Evolutionary conservation across 1,140 invertebrate genomes (phyloP), one percentile per base, ranked within the genome.

Genomic region (Mya arenaria): DNA sequence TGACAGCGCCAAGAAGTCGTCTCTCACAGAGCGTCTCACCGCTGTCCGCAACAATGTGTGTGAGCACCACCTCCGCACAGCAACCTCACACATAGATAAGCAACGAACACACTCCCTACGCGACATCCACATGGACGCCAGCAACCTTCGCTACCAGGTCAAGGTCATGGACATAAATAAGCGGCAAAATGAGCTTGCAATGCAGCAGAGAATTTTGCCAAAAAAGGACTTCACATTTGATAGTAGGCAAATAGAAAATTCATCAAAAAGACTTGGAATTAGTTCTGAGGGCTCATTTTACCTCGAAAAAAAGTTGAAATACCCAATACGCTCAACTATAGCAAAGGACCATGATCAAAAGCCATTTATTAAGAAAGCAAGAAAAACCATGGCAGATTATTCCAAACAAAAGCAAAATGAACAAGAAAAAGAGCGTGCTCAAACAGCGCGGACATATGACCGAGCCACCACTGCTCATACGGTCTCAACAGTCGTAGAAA

Each of bases 161-260:
- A 92, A 90, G 69, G 73, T 92, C 25, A 85, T 91, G 66, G 85
- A 91, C 25, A 87, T 91, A 55, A 85, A 90, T 63, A 88, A 88
- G 56, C 86, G 89, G n/a, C 87, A 87, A 82, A 87, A 88, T 48
- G 84, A 85, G 8, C 55, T 92, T 15, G 88, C 89, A 60, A 52
- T 84, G 19, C 86, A 87, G 73, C 88, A 88, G 80, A 65, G 90
- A n/a, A 37, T 88, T 10, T 58, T 86, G 39, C 91, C 91, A 1
- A 66, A 82, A 15, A 78, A 78, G 25, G 89, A 91, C 77, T 90
- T 86, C 73, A 88, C 77, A 34, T 89, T 90, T 68, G 90, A 92
- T 63, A 89, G 88, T 34, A 69, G 69, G 30, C 87, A 87, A 65
- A 83, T 92, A 30, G 36, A 71, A 68, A 91, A 86, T 41, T 86